phyloP scores from a whole-genome alignment of 1,140 invertebrate genomes.

The Drosophila parabipectinata region DNA sequence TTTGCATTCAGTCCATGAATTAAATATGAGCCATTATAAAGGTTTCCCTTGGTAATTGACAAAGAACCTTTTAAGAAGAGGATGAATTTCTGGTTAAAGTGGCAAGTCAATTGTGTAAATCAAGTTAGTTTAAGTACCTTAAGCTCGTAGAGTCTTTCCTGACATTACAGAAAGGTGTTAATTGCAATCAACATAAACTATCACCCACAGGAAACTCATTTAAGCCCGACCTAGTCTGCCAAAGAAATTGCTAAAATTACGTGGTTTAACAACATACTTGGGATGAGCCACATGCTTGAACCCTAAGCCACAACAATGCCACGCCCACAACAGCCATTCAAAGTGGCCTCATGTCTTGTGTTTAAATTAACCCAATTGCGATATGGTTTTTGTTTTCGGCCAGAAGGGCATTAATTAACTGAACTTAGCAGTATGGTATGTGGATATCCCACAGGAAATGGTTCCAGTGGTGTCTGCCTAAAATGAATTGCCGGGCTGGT shows the following conservation, averaged over 20 bases:
- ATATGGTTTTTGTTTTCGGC: slow-evolving; percentile 32
- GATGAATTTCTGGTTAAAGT: not conserved
- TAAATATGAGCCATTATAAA: slow-evolving; percentile 48
- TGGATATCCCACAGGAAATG: slow-evolving; percentile 31
- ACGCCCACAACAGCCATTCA: slow-evolving; percentile 21
- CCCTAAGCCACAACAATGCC: slow-evolving; percentile 29
- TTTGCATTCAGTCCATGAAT: slow-evolving; percentile 41
- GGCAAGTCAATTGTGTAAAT: not conserved
- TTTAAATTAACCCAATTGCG: slow-evolving; percentile 47
- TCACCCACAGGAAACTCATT: not conserved
- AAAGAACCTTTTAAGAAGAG: not conserved
- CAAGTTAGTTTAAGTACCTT: not conserved
- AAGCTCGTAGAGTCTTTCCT: not conserved
- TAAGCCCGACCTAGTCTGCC: not conserved
- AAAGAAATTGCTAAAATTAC: not conserved
- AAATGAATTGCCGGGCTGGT: slow-evolving; percentile 66
- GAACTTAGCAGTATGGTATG: slow-evolving; percentile 62
- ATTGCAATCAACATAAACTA: not conserved
- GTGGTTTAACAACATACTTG: not conserved
- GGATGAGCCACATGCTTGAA: not conserved
- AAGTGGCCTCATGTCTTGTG: slow-evolving; percentile 36
- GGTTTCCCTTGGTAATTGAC: not conserved
- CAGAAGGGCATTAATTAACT: slow-evolving; percentile 67
- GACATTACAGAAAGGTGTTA: not conserved
- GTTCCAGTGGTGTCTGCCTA: slow-evolving; percentile 57